Evolutionary conservation across 2,113 vertebrate genomes (phyloP), one percentile per base, ranked within the genome.

Genomic region (Lophura nycthemera): DNA sequence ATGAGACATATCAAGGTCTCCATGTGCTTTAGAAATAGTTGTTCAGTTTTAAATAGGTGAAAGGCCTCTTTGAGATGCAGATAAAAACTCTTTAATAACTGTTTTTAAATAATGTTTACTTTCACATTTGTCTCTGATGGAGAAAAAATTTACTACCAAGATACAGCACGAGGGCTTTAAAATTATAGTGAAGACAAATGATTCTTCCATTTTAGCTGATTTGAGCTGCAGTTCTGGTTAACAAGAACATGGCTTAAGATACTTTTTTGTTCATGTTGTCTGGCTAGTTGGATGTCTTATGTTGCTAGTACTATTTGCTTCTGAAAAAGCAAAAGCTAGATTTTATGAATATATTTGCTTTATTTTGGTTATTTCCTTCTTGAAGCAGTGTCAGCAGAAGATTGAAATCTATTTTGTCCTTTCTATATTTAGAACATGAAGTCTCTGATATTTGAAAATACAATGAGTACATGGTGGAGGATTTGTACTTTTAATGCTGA

Each of bases 11-110:
- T 93, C 91, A 93, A 94, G 95, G 89, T 54, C 77, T 76, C 16
- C 54, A 54, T 72, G 36, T 91, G 77, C 73, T 92, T 59, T 81
- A 48, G 57, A 83, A 94, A 83, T 70, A 74, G 30, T 83, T 92
- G 95, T 95, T 71, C 69, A 64, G 30, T 94, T 86, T 88, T 87
- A n/a, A 90, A 60, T 88, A 86, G 79, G 88, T 91, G 88, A 86
- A 92, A 95, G 65, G 36, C 8, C 64, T 71, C 64, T 56, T 89
- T 83, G 6, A 2, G 36, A 72, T 63, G n/a, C 34, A 76, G 86
- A 22, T 54, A 59, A 56, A 86, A 93, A 25, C 74, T 89, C 45
- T 84, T 95, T 45, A 90, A 36, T 22, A 70, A 52, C 47, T 86
- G 38, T 48, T 88, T 54, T 78, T 40, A 90, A 90, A 52, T 76